These are phyloP conservation scores for Cepaea hortensis DNA, from an alignment of 2,888 invertebrate species.

Conservation along the genomic window DNA sequence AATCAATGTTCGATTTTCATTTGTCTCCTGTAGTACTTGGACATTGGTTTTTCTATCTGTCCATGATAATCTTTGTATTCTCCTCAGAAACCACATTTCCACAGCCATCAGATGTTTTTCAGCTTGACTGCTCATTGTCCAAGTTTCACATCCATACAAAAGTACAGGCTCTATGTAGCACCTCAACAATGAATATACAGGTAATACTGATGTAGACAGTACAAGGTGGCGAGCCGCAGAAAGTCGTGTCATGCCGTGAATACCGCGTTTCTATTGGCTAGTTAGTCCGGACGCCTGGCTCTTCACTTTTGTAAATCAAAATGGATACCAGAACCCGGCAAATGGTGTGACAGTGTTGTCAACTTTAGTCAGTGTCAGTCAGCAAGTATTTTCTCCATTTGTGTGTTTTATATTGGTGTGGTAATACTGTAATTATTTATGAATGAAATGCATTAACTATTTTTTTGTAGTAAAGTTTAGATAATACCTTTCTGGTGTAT, in stretches of 20 bases:
- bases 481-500: too few species aligned
- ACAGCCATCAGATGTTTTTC: too few species aligned
- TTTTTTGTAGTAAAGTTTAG: background rate
- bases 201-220: too few species aligned
- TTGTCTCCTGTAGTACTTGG: too few species aligned
- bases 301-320: constrained; percentile 3
- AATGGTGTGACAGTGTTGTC: constrained; percentile 17
- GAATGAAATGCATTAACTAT: background rate
- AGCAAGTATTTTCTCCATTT: background rate
- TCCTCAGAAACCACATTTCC: too few species aligned
- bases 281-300: background rate
- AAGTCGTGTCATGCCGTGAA: background rate
- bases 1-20: too few species aligned
- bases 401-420: background rate
- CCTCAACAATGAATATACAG: too few species aligned
- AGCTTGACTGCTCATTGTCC: too few species aligned
- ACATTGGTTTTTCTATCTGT: too few species aligned
- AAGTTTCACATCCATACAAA: too few species aligned
- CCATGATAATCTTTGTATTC: too few species aligned
- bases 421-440: background rate
- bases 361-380: background rate
- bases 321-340: constrained; percentile 27
- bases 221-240: background rate
- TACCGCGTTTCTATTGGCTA: background rate
- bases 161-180: too few species aligned